Base-by-base conservation (phyloP, 2,888 invertebrate genomes). In the Agrochola macilenta region DNA sequence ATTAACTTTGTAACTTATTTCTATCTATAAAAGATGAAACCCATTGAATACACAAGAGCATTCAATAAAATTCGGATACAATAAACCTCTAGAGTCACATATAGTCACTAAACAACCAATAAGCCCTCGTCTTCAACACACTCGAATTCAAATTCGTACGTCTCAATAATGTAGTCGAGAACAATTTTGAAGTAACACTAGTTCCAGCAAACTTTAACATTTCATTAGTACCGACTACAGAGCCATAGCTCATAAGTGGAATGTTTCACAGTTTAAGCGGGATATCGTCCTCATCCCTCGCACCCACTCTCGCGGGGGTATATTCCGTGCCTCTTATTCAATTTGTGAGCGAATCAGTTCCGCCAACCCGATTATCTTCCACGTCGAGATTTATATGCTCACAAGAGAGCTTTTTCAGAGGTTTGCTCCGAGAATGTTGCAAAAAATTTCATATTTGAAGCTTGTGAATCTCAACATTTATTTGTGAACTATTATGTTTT, bases 341-440 rank as follows among this genome's bases (percentile, higher is more conserved):
- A 96, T 96, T 96, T 96, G 95, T 92, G 94, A 95, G 93, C 94
- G 95, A 96, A 96, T 96, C 96, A 95, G 95, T 95, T 95, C 95
- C 94, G 93, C 94, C 95, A 95, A 95, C 95, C 93, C 94, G 95
- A 95, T 96, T 96, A 96, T 95, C 94, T 95, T 94, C 93, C 94
- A 94, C 93, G 94, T 94, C 93, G 91, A 93, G 94, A 94, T 95
- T 95, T 95, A 95, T 95, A 94, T 93, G 93, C 93, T 94, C 93
- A 91, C 93, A 92, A 91, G 93, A 93, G 92, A 91, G 93, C 91
- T 91, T 93, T 93, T 92, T 91, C 90, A 90, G 90, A 91, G 91
- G 89, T 92, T 76, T 90, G 88, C 90, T 89, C 87, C 86, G 83
- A 88, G 89, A 90, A 89, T 91, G 89, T 90, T 91, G 87, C 87